Evolutionary conservation across 2,113 vertebrate genomes (phyloP).

Genomic region (Tinamus guttatus): DNA sequence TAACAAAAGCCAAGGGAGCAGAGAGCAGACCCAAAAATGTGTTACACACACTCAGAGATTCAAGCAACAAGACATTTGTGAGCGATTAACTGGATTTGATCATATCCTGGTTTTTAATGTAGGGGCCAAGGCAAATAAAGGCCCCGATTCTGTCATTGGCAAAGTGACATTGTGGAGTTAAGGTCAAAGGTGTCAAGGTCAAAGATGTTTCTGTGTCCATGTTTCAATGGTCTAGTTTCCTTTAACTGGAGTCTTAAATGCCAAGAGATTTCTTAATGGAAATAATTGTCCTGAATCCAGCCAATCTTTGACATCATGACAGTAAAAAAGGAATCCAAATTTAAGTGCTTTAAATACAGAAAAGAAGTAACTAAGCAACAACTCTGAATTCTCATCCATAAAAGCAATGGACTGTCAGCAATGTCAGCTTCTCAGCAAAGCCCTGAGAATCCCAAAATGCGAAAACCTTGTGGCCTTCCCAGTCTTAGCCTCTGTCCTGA

Average conservation of each 20-base stretch:
- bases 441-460: neutral
- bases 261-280: constrained; percentile 11
- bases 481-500: neutral
- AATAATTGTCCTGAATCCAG: neutral
- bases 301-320: neutral
- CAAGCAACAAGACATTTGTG: constrained; percentile 67
- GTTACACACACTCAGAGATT: constrained; percentile 53
- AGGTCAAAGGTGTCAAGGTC: constrained; percentile 12
- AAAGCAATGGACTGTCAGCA: rapidly evolving
- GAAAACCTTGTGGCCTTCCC: neutral
- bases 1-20: constrained; percentile 65
- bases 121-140: constrained; percentile 65
- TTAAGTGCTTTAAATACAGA: constrained; percentile 2
- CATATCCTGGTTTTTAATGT: constrained; percentile 64
- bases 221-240: neutral
- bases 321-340: neutral
- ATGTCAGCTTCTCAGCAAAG: neutral
- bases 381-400: neutral
- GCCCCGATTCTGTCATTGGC: constrained; percentile 36
- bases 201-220: neutral
- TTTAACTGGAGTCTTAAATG: neutral
- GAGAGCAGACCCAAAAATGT: constrained; percentile 64
- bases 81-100: constrained; percentile 67
- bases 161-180: constrained; percentile 8
- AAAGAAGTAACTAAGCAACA: neutral